Conservation (phyloP, 2,113 vertebrate species). For the Myotis lucifugus region DNA sequence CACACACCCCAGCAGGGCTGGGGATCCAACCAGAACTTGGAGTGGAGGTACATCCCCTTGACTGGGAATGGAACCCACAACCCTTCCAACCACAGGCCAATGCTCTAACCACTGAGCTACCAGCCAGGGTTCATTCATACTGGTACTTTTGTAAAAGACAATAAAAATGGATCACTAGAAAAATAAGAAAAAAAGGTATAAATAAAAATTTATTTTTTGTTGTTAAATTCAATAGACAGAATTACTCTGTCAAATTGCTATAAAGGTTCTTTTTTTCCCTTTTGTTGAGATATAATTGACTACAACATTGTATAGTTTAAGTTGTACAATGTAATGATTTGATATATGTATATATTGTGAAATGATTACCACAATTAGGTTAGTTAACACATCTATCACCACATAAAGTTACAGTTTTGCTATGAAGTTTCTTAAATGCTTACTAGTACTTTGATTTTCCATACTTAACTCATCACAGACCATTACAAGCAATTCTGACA, state of each 20-base stretch:
- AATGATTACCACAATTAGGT: not conserved
- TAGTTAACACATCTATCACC: not conserved
- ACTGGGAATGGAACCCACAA: too few species aligned
- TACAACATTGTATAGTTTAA: not conserved
- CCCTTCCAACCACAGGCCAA: too few species aligned
- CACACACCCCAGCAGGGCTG: too few species aligned
- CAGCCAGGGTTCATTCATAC: too few species aligned
- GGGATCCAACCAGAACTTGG: too few species aligned
- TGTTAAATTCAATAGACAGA: conserved; percentile 1
- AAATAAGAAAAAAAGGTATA: not conserved
- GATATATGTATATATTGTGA: not conserved
- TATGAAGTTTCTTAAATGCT: conserved; percentile 33
- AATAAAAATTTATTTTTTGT: not conserved
- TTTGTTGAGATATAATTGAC: conserved; percentile 19
- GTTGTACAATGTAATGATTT: not conserved
- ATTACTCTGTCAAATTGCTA: not conserved
- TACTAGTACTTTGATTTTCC: conserved; percentile 10
- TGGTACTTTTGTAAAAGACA: conserved; percentile 22
- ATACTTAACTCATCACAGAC: conserved; percentile 16
- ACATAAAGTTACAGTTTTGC: not conserved
- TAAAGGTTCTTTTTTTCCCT: not conserved
- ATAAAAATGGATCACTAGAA: conserved; percentile 14
- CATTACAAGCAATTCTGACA: not conserved
- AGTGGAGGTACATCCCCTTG: too few species aligned
- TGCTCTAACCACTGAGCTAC: too few species aligned